Base-by-base conservation (phyloP, 1,140 invertebrate species). In the Venustaconcha ellipsiformis region DNA sequence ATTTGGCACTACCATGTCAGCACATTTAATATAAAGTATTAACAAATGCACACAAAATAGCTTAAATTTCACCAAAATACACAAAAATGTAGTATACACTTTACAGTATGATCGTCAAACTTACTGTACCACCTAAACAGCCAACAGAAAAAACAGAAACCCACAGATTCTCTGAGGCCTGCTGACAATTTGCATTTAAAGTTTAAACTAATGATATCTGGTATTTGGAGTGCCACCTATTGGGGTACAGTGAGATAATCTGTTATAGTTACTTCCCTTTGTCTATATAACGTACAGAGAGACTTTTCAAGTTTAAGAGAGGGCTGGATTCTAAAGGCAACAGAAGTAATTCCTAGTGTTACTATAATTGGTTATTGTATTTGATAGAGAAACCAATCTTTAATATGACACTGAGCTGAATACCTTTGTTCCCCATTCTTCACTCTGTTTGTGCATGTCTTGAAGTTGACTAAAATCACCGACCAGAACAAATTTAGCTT, bases 361-460 rank as follows among this genome's bases (percentile, higher is more conserved):
- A 30, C 1, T 30, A 2, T 30, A 3, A 30, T 4, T 30, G 26
- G 26, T 30, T 30, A 30, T 1, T 30, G 26, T 30, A 2, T 30
- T 30, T 30, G 26, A 30, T 2, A 30, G 26, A 30, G 2, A 30
- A 18, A 62, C 6, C 18, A 62, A n/a, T 62, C 13, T n/a, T 62
- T 23, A 62, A 62, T 62, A 11, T 62, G 59, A 65, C 63, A 56
- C 62, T 58, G 11, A 17, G 37, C 12, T n/a, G 30, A 63, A 56
- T 72, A 83, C 82, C 69, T 79, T 78, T 55, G 67, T 76, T n/a
- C 67, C 72, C 82, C 82, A 83, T 59, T 70, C 63, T 18, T 81
- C 64, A 3, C 66, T 58, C 55, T 78, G 76, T 20, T 48, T 20
- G 20, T 63, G 62, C 55, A 80, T 60, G 2, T 56, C 67, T 58